Evolutionary conservation across 1,140 invertebrate genomes (phyloP).

Genomic region (Scaptodrosophila lebanonensis): DNA sequence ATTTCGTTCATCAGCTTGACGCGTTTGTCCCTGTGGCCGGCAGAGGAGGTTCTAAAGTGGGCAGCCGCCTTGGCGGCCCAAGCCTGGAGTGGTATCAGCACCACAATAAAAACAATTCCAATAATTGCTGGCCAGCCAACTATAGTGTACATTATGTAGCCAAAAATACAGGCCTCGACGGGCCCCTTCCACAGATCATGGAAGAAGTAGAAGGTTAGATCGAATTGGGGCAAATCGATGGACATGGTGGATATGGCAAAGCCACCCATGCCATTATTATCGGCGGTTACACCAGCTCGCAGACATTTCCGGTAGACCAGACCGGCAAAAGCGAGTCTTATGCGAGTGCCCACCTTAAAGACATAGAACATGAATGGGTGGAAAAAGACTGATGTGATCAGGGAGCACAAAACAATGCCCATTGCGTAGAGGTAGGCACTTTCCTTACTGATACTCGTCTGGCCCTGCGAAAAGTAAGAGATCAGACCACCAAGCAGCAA

Average conservation of each 20-base stretch:
- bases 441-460: conserved; percentile 63
- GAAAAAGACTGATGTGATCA: conserved; percentile 80
- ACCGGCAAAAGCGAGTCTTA: conserved; percentile 79
- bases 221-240: conserved; percentile 77
- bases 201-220: conserved; percentile 55
- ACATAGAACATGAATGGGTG: conserved; percentile 85
- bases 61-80: conserved; percentile 80
- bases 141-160: conserved; percentile 78
- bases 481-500: conserved; percentile 83
- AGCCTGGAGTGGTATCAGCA: conserved; percentile 91
- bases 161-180: conserved; percentile 77
- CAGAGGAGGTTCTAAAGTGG: conserved; percentile 80
- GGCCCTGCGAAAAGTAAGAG: conserved; percentile 79
- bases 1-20: conserved; percentile 91
- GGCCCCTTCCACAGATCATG: conserved; percentile 68
- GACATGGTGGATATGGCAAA: conserved; percentile 91
- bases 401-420: conserved; percentile 79
- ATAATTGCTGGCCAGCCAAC: conserved; percentile 83
- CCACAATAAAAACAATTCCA: conserved; percentile 85
- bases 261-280: conserved; percentile 84
- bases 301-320: conserved; percentile 79
- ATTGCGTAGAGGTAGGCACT: conserved; percentile 80
- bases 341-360: conserved; percentile 79
- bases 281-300: conserved; percentile 80
- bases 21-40: conserved; percentile 85